Base-by-base conservation (phyloP, 2,888 invertebrate species). In the Vanessa cardui region DNA sequence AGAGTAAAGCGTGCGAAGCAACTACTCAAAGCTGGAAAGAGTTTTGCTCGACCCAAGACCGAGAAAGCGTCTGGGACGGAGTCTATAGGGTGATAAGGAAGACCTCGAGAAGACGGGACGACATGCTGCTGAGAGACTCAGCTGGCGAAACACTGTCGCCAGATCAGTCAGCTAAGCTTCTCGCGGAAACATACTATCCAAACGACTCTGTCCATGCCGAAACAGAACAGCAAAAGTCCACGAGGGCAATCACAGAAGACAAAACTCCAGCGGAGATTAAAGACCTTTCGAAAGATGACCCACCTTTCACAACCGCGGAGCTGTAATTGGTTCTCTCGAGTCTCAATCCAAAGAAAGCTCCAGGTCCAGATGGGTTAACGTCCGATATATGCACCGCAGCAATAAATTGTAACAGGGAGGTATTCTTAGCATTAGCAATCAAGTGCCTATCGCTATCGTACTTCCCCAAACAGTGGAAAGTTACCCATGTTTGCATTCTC, bases 331-430 rank as follows among this genome's bases (percentile, higher is more conserved):
- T 67, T 7, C n/a, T 69, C 0, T 39, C 18, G 9, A 45, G 52
- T 8, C 50, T 64, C 6, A 71, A 71, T n/a, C 71, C 73, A 7
- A 71, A 68, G 16, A 73, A 73, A 50, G 75, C 77, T 9, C 76
- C 77, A 1, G 77, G 74, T 0, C 47, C 58, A 1, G 78, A 77
- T 26, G 73, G 75, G 0, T 47, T 76, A 2, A 78, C 77, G 0
- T 67, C 76, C 0, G 77, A 77, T 58, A 77, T 78, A n/a, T 76
- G 76, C 60, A 12, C 4, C 1, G 49, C 31, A 4, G 72, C 72
- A 7, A 71, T 74, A 0, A 9, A 54, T 2, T 31, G 45, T 6
- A 58, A 69, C 8, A 66, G 16, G 5, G 68, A 69, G 0, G 3
- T 68, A 0, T 73, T 76, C 56, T 61, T 76, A 1, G 60, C 67